Conservation (phyloP, 2,797 vertebrate species). For the Squalus acanthias region DNA sequence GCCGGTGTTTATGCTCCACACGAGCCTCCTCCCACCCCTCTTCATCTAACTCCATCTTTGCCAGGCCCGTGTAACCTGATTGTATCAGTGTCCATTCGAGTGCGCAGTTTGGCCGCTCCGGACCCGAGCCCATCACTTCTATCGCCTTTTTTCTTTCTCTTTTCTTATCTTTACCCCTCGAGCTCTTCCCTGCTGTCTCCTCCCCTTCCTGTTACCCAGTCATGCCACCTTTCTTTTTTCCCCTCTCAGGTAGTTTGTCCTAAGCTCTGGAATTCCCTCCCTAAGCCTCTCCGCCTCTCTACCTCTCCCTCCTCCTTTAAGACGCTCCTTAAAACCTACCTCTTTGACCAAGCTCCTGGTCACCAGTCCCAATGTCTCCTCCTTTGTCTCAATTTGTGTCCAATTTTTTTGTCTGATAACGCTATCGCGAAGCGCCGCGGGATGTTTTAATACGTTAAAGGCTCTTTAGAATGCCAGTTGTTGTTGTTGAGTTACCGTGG, state of each 20-base stretch:
- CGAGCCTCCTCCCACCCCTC: no score
- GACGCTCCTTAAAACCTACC: background rate
- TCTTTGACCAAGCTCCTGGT: background rate
- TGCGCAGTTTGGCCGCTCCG: no score
- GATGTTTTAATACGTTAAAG: background rate
- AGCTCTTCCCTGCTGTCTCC: background rate
- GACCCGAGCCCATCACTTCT: no score
- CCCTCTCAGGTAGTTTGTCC: background rate
- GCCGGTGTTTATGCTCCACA: no score
- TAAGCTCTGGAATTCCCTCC: background rate
- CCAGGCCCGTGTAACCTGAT: no score
- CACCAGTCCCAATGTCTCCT: background rate
- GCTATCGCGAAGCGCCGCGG: background rate
- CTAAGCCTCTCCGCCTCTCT: background rate
- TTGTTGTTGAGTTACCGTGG: background rate
- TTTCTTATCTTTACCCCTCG: no score
- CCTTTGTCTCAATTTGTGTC: background rate
- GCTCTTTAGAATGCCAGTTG: background rate
- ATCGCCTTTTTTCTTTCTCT: no score
- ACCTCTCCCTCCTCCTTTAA: background rate
- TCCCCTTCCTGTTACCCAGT: background rate
- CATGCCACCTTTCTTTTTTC: no score
- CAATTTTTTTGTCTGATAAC: background rate
- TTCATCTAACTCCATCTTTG: no score
- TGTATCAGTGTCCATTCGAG: no score